phyloP scores from a whole-genome alignment of 1,140 invertebrate species.

The Steinernema feltiae region DNA sequence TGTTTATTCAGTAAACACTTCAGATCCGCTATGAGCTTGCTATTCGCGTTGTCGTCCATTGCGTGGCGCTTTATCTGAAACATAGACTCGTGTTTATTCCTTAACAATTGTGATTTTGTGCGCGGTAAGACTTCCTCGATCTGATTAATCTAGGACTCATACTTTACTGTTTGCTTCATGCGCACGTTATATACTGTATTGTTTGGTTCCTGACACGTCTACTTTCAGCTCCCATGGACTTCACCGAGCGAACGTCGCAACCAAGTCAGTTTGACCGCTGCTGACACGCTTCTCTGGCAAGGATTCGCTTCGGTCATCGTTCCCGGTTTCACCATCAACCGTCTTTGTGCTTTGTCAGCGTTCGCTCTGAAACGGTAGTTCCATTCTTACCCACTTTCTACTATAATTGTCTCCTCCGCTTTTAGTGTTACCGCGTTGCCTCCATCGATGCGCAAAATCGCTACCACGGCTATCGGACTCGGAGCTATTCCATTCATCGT shows the following conservation, averaged over 20 bases:
- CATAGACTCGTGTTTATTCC: too few relatives aligned
- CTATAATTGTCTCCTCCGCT: conserved; percentile 3
- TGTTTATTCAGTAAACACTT: too few relatives aligned
- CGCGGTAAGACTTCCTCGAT: too few relatives aligned
- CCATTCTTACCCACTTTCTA: conserved; percentile 18
- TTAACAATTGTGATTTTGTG: too few relatives aligned
- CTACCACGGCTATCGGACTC: conserved; percentile 74
- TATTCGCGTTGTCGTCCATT: too few relatives aligned
- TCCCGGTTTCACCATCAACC: conserved; percentile 85
- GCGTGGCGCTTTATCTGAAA: too few relatives aligned
- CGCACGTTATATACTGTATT: too few relatives aligned
- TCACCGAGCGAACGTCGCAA: conserved; percentile 37
- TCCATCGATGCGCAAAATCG: conserved; percentile 64
- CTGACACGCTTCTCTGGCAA: conserved; percentile 85
- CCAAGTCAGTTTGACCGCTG: conserved; percentile 62
- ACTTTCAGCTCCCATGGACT: conserved; percentile 48
- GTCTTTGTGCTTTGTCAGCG: conserved; percentile 67
- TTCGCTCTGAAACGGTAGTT: conserved; percentile 61
- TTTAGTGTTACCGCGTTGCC: conserved; percentile 59
- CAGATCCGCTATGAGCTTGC: too few relatives aligned
- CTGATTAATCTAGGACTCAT: too few relatives aligned
- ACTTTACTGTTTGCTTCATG: too few relatives aligned
- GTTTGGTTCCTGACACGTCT: too few relatives aligned
- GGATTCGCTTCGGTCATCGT: conserved; percentile 81
- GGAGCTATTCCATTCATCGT: conserved; percentile 83